Evolutionary conservation across 2,888 invertebrate species (phyloP).

Genomic region (Chelonus formosanus): DNA sequence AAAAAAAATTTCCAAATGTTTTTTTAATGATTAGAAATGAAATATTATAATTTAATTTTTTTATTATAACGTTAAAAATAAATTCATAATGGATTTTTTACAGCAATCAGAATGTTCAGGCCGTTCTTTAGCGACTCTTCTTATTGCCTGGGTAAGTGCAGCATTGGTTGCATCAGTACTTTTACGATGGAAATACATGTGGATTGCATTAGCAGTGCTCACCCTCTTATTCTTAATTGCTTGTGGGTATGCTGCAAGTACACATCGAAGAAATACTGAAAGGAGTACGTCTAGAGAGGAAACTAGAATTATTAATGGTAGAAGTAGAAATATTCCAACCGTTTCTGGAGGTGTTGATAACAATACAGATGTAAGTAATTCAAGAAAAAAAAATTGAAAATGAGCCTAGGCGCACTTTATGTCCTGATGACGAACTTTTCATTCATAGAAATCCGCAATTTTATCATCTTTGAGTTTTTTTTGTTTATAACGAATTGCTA

Average conservation of each 20-base stretch:
- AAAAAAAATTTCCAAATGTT: not conserved
- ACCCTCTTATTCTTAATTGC: conserved; percentile 51
- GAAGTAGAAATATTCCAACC: conserved; percentile 44
- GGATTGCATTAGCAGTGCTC: conserved; percentile 51
- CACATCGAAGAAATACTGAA: conserved; percentile 40
- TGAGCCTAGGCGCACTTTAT: not conserved
- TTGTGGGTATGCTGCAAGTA: conserved; percentile 51
- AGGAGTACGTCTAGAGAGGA: conserved; percentile 35
- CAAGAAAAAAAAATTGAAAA: not conserved
- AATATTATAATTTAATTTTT: conserved; percentile 23
- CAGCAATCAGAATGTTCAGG: conserved; percentile 51
- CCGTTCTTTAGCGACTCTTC: conserved; percentile 49
- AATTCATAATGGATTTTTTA: conserved; percentile 23
- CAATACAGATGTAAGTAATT: conserved; percentile 39
- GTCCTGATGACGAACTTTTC: no score
- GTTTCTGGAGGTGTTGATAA: conserved; percentile 44
- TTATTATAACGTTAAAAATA: conserved; percentile 24
- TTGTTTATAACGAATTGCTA: no score
- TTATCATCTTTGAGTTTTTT: no score
- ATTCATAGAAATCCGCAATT: no score
- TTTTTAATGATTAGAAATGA: conserved; percentile 24
- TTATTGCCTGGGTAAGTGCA: conserved; percentile 52
- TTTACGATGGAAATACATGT: conserved; percentile 53
- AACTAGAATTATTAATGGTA: conserved; percentile 34
- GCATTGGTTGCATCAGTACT: conserved; percentile 52